Evolutionary conservation across 1,140 invertebrate species (phyloP), one percentile per base, ranked within the genome.

Genomic region (Aphelenchoides fujianensis): DNA sequence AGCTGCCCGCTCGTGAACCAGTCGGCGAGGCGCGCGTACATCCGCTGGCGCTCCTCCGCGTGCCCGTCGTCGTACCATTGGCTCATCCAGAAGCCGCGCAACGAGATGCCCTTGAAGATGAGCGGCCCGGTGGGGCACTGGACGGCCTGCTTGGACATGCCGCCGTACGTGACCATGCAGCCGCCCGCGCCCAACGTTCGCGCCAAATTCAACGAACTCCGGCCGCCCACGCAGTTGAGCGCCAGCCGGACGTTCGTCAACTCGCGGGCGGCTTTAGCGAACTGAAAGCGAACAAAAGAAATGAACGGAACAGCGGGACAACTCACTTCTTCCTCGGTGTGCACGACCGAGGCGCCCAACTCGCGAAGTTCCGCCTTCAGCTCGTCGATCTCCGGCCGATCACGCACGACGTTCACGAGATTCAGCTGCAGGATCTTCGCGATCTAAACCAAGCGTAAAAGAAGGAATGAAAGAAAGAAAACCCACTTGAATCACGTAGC

Each of bases 61-160:
- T 82, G 53, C 66, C 70, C 72, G 87, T 85, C 63, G 23, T 79
- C 74, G 74, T 87, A 88, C 94, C 94, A 98, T 55, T 89, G 86
- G 0, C 93, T 92, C 91, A 97, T 94, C 96, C 96, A 98, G 86
- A 92, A 98, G n/a, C 95, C 96, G 84, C 88, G 85, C 5, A 94
- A 87, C 55, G 87, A 86, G 68, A 96, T 88, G 85, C 97, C 89
- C 83, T 94, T 95, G 82, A 98, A 98, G 81, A 98, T 98, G 52
- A 97, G 88, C 36, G 90, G 88, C 1, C 91, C 89, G 3, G 92
- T 92, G 66, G 92, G 91, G 68, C 92, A 88, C 32, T 79, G 64
- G 3, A 84, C 68, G 2, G 82, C 79, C 28, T 82, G 69, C 63
- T 84, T 84, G 28, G 75, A 79, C 82, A 83, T 83, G 54, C 81